Base-by-base conservation (phyloP, 2,113 vertebrate genomes). In the Porphyrio hochstetteri region DNA sequence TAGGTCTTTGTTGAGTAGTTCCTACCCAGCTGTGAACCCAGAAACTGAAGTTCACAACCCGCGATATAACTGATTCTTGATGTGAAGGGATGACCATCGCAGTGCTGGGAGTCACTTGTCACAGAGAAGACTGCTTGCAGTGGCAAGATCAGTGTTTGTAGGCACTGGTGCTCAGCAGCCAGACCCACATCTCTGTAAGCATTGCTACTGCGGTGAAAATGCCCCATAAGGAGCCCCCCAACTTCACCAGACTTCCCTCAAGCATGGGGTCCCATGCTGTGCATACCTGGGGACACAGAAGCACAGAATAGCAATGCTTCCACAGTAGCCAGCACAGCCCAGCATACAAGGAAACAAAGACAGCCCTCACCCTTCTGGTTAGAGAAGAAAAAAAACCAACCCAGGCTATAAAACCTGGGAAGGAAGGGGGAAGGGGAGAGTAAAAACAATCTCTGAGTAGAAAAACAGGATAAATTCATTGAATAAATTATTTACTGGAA, bases 401-500 rank as follows among this genome's bases (percentile, higher is more conserved):
- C 44, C 44, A 46, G 44, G 44, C 65, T 86, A 68, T 64, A 83
- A 95, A 78, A 90, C 27, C 3, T 5, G 23, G 53, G 13, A 14
- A 69, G 21, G 42, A 71, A 91, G 70, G 50, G 16, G 36, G 31
- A 55, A 65, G 42, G 23, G 16, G 42, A 20, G 31, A 60, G 35
- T 53, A 88, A 86, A 72, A 85, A 40, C 50, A 82, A 81, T 42
- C 65, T 93, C 61, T 3, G 27, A 84, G 77, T 59, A 88, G 77
- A 91, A 92, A 96, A 96, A 8, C 74, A 92, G 91, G 91, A 81
- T 93, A 92, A 93, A 96, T 96, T 93, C 83, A 95, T 76, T 93
- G 88, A 94, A 92, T 92, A 94, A 95, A 96, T 96, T 96, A 96
- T 95, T 97, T 96, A 96, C 95, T 96, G 88, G 91, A 92, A 95